These are phyloP conservation scores for Pimephales promelas DNA, from an alignment of 2,113 vertebrate species.

Conservation along the genomic window DNA sequence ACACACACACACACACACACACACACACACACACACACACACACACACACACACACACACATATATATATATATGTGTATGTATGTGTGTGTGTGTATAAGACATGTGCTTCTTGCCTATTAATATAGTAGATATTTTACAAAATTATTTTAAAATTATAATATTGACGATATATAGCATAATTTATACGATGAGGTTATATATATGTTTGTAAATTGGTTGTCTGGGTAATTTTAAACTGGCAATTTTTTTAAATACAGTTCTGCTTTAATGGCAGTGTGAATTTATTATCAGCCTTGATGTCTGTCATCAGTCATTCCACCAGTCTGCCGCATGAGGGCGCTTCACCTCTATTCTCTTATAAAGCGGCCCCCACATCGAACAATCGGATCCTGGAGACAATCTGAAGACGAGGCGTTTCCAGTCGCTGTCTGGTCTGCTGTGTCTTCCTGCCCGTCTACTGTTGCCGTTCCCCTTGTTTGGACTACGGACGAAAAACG, in stretches of 20 bases:
- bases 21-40: no score
- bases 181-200: no score
- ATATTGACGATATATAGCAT: neutral
- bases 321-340: conserved; percentile 34
- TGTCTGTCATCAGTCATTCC: neutral
- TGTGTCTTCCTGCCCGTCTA: conserved; percentile 14
- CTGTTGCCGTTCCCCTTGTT: neutral
- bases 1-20: no score
- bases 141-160: neutral
- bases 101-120: neutral
- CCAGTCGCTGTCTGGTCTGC: conserved; percentile 56
- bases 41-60: no score
- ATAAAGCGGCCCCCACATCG: conserved; percentile 40
- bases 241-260: neutral
- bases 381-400: conserved; percentile 57
- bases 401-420: conserved; percentile 58
- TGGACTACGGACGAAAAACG: conserved; percentile 20
- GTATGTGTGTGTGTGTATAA: neutral
- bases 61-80: neutral
- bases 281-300: neutral
- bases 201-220: neutral
- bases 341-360: conserved; percentile 19
- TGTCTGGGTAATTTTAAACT: neutral
- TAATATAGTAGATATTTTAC: neutral
- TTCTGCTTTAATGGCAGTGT: neutral